Evolutionary conservation across 2,888 invertebrate genomes (phyloP).

Genomic region (Drosophila prolongata): DNA sequence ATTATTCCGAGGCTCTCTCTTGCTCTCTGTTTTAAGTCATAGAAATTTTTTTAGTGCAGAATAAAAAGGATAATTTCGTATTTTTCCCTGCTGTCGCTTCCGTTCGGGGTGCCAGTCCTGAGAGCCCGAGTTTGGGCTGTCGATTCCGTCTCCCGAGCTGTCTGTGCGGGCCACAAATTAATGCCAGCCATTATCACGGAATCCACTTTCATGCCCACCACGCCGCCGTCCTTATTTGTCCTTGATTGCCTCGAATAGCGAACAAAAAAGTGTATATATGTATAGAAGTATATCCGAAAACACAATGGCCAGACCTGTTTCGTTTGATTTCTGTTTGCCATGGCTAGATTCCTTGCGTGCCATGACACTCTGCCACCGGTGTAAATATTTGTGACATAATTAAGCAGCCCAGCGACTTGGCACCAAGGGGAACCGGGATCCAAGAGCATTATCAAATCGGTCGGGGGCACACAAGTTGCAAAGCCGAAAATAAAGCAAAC

Average conservation of each 20-base stretch:
- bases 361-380: constrained; percentile 66
- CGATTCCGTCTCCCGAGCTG: constrained; percentile 32
- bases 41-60: constrained; percentile 6
- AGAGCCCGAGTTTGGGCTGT: constrained; percentile 6
- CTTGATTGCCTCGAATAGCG: constrained; percentile 58
- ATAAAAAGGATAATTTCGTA: not conserved
- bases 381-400: constrained; percentile 80
- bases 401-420: constrained; percentile 55
- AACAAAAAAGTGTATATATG: constrained; percentile 18
- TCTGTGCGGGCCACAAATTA: constrained; percentile 60
- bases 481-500: constrained; percentile 72
- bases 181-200: constrained; percentile 70
- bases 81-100: not conserved
- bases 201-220: constrained; percentile 60
- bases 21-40: not conserved
- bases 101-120: constrained; percentile 18
- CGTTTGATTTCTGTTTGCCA: constrained; percentile 67
- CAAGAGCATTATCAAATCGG: constrained; percentile 65
- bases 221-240: constrained; percentile 59
- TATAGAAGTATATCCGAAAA: constrained; percentile 8
- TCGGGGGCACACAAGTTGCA: constrained; percentile 51
- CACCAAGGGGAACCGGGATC: constrained; percentile 38
- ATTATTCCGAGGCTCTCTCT: too few species aligned
- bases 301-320: constrained; percentile 34
- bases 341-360: constrained; percentile 69